phyloP scores from a whole-genome alignment of 2,113 vertebrate species.

The Gambusia holbrooki region DNA sequence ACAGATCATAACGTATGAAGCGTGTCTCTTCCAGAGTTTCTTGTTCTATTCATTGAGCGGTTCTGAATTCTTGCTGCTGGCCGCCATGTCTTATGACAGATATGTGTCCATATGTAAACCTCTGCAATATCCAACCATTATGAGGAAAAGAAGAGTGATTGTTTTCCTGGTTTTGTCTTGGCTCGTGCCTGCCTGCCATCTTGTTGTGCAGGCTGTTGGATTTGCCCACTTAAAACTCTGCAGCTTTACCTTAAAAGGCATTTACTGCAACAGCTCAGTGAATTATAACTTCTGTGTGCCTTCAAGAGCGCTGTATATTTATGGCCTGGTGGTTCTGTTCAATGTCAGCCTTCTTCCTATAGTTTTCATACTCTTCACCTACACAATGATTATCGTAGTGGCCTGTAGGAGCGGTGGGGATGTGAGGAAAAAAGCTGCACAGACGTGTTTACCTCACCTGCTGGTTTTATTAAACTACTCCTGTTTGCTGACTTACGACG shows the following conservation, averaged over 20 bases:
- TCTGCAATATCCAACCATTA: conserved; percentile 7
- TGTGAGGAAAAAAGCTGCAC: background rate
- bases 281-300: background rate
- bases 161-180: background rate
- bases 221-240: background rate
- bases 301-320: background rate
- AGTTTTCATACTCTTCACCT: background rate
- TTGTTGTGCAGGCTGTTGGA: background rate
- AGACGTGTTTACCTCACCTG: background rate
- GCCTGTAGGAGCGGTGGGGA: no score
- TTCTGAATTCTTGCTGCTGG: conserved; percentile 11
- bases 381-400: no score
- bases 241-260: background rate
- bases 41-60: background rate
- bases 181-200: background rate
- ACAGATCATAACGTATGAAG: background rate
- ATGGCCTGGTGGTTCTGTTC: background rate
- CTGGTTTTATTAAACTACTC: background rate
- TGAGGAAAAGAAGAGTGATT: background rate
- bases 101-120: conserved; percentile 19
- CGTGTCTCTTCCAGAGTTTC: background rate
- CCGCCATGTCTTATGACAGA: conserved; percentile 20
- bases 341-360: background rate
- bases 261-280: background rate
- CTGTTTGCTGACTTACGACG: background rate